Base-by-base conservation (phyloP, 2,888 invertebrate species). In the Odontothrips loti region DNA sequence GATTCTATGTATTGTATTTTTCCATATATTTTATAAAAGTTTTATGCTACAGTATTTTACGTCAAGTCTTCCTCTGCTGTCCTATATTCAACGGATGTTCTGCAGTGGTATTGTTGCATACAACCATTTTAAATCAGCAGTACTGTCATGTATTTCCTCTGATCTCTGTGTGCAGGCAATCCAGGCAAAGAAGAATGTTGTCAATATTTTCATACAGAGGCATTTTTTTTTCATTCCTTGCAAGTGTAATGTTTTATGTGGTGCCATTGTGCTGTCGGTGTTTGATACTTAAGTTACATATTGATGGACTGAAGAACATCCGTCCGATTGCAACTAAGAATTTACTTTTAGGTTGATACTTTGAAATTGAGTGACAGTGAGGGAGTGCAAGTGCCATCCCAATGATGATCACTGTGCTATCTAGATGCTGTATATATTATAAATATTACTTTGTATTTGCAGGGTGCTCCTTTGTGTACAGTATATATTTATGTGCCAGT, bases 11-110 rank as follows among this genome's bases (percentile, higher is more conserved):
- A n/a, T 68, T 68, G 68, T 68, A 68, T 68, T 68, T 68, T 68
- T 68, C 68, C 23, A 68, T 68, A 68, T 68, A 68, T 68, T 68
- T 68, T 68, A 68, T 68, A 68, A 23, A 68, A 23, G 68, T 68
- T 68, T 68, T 68, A 68, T 68, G 20, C 20, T 9, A 68, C 23
- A 68, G 23, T 68, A 68, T 68, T 68, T 11, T 68, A n/a, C 20
- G 23, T 68, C 17, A 17, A 51, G 68, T 68, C 68, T 68, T 68
- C 68, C 68, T 68, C 11, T 68, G 68, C 68, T 68, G 68, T 68
- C 68, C 23, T 68, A 68, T 68, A 8, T 68, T 68, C 23, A 15
- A 51, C 51, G 68, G 23, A 68, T 23, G 68, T 68, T 68, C 68
- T n/a, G 20, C 68, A 23, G 23, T n/a, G n/a, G n/a, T n/a, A n/a